Conservation (phyloP, 2,797 vertebrate species). For the Gallinago solitaria region DNA sequence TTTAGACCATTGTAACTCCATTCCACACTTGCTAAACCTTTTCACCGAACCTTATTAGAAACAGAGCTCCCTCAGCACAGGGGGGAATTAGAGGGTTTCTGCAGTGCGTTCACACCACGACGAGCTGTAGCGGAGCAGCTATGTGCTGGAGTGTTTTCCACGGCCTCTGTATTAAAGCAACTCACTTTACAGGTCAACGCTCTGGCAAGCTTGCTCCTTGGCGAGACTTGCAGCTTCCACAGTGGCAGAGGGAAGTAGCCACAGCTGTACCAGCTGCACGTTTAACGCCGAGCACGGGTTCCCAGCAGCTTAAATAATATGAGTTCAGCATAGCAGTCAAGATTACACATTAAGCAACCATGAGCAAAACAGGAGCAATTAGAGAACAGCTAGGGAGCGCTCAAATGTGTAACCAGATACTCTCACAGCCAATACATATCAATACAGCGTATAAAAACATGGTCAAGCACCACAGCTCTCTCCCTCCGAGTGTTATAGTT, state of each 20-base stretch:
- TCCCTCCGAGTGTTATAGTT: background rate
- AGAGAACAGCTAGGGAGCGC: constrained; percentile 43
- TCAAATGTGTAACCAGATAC: constrained; percentile 41
- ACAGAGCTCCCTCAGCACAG: background rate
- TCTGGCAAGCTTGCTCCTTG: constrained; percentile 19
- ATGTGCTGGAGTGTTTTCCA: background rate
- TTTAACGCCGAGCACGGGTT: background rate
- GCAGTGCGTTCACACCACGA: background rate
- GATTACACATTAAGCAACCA: constrained; percentile 36
- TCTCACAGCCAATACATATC: constrained; percentile 52
- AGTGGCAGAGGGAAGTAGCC: constrained; percentile 40
- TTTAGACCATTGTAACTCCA: background rate
- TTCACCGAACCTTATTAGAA: constrained; percentile 1
- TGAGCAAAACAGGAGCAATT: constrained; percentile 58
- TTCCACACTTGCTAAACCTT: constrained; percentile 34
- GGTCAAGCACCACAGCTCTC: background rate
- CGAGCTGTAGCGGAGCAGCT: background rate
- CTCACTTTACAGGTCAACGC: constrained; percentile 10
- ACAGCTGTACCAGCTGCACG: constrained; percentile 47
- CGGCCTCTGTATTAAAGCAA: background rate
- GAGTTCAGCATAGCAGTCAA: background rate
- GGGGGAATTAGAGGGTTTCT: background rate
- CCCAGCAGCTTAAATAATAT: background rate
- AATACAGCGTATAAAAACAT: constrained; percentile 17
- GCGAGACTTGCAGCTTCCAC: background rate